Base-by-base conservation (phyloP, 2,797 vertebrate species). In the Smutsia temminckii region DNA sequence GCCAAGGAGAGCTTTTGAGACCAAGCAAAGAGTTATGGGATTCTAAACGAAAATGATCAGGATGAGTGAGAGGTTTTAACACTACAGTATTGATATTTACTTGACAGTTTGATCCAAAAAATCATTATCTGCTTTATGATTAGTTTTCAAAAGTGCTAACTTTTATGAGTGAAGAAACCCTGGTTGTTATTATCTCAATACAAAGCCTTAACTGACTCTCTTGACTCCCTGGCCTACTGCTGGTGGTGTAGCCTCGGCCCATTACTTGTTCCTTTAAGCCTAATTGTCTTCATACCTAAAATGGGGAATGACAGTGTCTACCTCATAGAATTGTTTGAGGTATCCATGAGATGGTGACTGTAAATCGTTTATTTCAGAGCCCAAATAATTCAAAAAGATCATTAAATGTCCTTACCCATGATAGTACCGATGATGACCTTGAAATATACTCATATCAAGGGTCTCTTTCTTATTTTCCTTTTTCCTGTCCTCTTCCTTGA, bases 331-430 rank as follows among this genome's bases (percentile, higher is more conserved):
- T 80, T 46, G 6, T 29, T 85, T 84, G 75, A 96, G 68, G 68
- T 55, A 34, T 87, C 37, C 27, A 64, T 64, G 78, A 88, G 51
- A 32, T 57, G 4, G 53, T 46, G 21, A 40, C 64, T 77, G 8
- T 46, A 51, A 75, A 75, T 40, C 87, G 29, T 51, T 95, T 66
- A 93, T 94, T 95, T 84, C n/a, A 74, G 37, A 91, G 72, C 49
- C 32, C 92, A 40, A 75, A 42, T 87, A 64, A 42, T 83, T 55
- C 64, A 64, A 64, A 69, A 83, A 85, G 61, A 55, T 8, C 10
- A 78, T 21, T 59, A 49, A 78, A 8, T 61, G 27, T 55, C 40
- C 69, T 81, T 77, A 10, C 40, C 57, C 12, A 0, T 78, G 61
- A 27, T 63, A 34, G 16, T 81, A 40, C 75, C 32, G 21, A 83